Evolutionary conservation across 2,113 vertebrate genomes (phyloP).

Genomic region (Mus spicilegus): DNA sequence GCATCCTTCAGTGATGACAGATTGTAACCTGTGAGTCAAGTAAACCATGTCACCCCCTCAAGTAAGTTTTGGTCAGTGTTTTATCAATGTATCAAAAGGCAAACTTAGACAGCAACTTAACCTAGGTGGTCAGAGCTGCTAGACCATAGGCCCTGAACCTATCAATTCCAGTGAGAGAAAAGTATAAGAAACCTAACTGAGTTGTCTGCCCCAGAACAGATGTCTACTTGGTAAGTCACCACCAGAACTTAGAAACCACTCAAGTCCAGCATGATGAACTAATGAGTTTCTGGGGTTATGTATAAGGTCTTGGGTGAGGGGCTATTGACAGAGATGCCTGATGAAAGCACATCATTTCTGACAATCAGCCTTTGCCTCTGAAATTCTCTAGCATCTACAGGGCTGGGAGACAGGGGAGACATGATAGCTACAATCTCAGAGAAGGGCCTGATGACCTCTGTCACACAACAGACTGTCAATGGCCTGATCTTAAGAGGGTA

Average conservation of each 20-base stretch:
- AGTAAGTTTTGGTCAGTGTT: not conserved
- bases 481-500: too few relatives aligned
- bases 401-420: too few relatives aligned
- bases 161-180: not conserved
- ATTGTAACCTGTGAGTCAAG: not conserved
- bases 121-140: not conserved
- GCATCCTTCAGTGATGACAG: not conserved
- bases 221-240: not conserved
- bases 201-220: not conserved
- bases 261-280: not conserved
- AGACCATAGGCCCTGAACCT: too few relatives aligned
- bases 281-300: not conserved
- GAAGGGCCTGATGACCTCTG: not conserved
- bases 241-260: not conserved
- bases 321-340: too few relatives aligned
- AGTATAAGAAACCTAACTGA: not conserved
- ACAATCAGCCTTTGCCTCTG: not conserved
- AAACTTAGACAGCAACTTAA: not conserved
- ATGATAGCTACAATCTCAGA: not conserved
- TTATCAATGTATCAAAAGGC: not conserved
- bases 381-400: not conserved
- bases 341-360: too few relatives aligned
- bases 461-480: not conserved
- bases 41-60: too few relatives aligned
- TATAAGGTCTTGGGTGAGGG: not conserved